Evolutionary conservation across 2,797 vertebrate genomes (phyloP), one percentile per base, ranked within the genome.

Genomic region (Prunella strophiata): DNA sequence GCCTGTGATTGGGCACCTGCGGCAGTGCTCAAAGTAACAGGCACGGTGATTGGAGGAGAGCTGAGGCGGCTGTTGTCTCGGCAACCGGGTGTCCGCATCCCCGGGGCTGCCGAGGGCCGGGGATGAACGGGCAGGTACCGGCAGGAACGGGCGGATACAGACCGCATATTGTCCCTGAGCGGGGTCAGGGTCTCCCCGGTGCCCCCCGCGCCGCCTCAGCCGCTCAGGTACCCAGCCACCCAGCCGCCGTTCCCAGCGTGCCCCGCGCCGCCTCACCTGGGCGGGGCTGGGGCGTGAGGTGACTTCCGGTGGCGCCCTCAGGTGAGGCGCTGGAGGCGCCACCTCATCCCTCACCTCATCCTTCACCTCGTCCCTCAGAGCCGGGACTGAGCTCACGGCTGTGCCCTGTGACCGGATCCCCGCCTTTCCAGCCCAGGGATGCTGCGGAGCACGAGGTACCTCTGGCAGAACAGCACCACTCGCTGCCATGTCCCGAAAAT

Each of bases 181-280:
- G 4, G 18, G 10, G 6, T 0, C 2, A 5, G 32, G 7, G 2
- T 9, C 4, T 34, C 11, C 29, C 29, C 45, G 10, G 16, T 26
- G 40, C n/a, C 58, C n/a, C 38, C 67, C 14, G 26, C 38, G 3
- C 34, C 5, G 16, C 32, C 34, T 19, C 80, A 12, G 42, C 12
- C 7, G 14, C 55, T 23, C 21, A 9, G 12, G 36, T 8, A 4
- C 29, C 38, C 58, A 13, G 34, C 36, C 18, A 4, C 29, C 38
- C 58, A 13, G 34, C 36, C 18, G 42, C 65, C 38, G 5, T 32
- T 70, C 71, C 61, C 71, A n/a, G 26, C 25, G 6, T 1, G 13
- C 59, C 6, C 16, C n/a, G 80, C 62, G 32, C 66, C 32, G 7
- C 70, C 42, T n/a, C 61, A 40, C 29, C 25, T 7, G 57, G 52